Conservation (phyloP, 2,888 invertebrate species). For the Dryobotodes eremita region DNA sequence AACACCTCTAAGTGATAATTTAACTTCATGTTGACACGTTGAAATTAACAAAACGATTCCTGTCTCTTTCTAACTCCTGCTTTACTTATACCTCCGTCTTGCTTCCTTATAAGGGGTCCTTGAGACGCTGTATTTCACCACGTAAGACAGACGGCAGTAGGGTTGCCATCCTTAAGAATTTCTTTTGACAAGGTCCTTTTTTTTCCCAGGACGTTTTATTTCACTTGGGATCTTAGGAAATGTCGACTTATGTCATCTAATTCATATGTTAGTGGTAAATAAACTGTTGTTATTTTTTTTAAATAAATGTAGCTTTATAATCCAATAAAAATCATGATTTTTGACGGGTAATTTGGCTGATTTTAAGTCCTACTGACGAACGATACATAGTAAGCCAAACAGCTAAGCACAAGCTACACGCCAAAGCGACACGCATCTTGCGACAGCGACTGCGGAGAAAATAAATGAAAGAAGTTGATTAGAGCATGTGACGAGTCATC, state of each 20-base stretch:
- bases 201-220: too few relatives aligned
- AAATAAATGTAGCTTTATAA: too few relatives aligned
- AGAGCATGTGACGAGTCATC: not conserved
- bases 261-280: conserved; percentile 13
- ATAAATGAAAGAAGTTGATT: not conserved
- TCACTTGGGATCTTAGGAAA: conserved; percentile 12
- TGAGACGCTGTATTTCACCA: conserved; percentile 61
- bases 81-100: conserved; percentile 41
- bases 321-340: not conserved
- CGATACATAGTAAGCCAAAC: too few relatives aligned
- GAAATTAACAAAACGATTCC: conserved; percentile 51
- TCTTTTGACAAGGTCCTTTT: conserved; percentile 31
- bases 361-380: not conserved
- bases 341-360: not conserved
- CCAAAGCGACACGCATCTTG: too few relatives aligned
- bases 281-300: not conserved
- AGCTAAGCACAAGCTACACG: not conserved
- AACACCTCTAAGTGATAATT: conserved; percentile 55
- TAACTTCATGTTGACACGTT: conserved; percentile 53
- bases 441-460: not conserved
- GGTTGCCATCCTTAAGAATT: conserved; percentile 52
- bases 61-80: conserved; percentile 22
- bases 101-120: conserved; percentile 50
- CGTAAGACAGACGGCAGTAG: conserved; percentile 48
- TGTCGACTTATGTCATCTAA: conserved; percentile 21